Conservation (phyloP, 2,113 vertebrate species). For the Himantopus leucocephalus region DNA sequence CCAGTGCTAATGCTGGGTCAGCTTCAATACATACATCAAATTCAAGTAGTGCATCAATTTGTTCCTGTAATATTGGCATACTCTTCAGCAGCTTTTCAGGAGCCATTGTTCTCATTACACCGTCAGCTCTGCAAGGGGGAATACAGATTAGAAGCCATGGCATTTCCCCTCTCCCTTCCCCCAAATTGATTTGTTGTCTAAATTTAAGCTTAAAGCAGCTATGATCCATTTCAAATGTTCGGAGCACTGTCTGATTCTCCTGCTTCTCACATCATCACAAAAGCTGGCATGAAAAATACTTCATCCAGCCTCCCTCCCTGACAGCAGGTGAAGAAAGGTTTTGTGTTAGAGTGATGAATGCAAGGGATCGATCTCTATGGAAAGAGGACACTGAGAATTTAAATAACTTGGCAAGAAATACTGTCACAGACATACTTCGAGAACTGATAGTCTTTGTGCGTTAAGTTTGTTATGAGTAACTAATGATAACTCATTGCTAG, state of each 20-base stretch:
- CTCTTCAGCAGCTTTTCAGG: conserved; percentile 96
- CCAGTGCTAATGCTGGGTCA: not conserved
- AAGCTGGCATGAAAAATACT: not conserved
- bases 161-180: not conserved
- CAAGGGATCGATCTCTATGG: not conserved
- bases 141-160: not conserved
- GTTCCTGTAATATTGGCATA: conserved; percentile 94
- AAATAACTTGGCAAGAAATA: not conserved
- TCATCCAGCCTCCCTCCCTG: not conserved
- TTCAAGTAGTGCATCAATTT: conserved; percentile 95
- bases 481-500: not conserved
- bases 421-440: not conserved
- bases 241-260: not conserved
- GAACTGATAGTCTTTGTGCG: not conserved
- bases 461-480: not conserved
- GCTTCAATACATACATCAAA: conserved; percentile 87
- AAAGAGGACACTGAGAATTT: not conserved
- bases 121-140: conserved; percentile 84
- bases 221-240: not conserved
- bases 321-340: not conserved
- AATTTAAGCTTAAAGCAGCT: not conserved
- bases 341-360: not conserved
- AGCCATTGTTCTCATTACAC: conserved; percentile 94
- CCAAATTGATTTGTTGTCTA: not conserved
- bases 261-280: not conserved